Evolutionary conservation across 1,140 invertebrate species (phyloP), one percentile per base, ranked within the genome.

Genomic region (Dinoponera quadriceps): DNA sequence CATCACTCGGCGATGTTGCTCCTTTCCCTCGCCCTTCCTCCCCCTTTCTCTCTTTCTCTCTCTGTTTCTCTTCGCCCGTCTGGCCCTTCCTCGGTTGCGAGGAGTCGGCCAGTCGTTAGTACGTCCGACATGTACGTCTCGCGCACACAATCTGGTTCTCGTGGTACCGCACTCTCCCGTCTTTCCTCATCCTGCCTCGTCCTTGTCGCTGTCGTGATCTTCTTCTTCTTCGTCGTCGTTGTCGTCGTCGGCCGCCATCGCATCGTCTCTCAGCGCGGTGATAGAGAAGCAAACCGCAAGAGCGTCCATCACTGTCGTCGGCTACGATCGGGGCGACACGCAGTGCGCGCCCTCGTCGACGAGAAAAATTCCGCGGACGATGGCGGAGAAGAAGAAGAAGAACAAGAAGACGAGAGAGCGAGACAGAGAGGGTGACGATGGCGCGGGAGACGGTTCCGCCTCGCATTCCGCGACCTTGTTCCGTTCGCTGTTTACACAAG

Each of bases 241-340:
- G 49, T 80, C 63, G 51, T 78, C 60, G 18, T 65, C 77, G 84
- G 85, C 89, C 85, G 88, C 90, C 91, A 91, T 90, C 85, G 78
- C 63, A 14, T 82, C 85, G 71, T 66, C 75, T 44, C 33, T 69
- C 75, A 22, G 60, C 60, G 51, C 74, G 87, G 90, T 92, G 91
- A 92, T 91, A 92, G 91, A 92, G 91, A 92, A 92, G 90, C 91
- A 92, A 92, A 91, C 85, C 84, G 85, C 81, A 88, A 65, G 83
- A 68, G 83, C 89, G 91, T 92, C 89, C 90, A 92, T 92, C 91
- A 92, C 88, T 92, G 91, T 92, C 91, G 84, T 84, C 80, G 90
- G 75, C 77, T 88, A 85, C 87, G 87, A 88, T 63, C 85, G 59
- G 82, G 57, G 77, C 89, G 55, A 88, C 84, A 80, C 80, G 88